Evolutionary conservation across 2,888 invertebrate genomes (phyloP).

Genomic region (Zygogramma bicolorata): DNA sequence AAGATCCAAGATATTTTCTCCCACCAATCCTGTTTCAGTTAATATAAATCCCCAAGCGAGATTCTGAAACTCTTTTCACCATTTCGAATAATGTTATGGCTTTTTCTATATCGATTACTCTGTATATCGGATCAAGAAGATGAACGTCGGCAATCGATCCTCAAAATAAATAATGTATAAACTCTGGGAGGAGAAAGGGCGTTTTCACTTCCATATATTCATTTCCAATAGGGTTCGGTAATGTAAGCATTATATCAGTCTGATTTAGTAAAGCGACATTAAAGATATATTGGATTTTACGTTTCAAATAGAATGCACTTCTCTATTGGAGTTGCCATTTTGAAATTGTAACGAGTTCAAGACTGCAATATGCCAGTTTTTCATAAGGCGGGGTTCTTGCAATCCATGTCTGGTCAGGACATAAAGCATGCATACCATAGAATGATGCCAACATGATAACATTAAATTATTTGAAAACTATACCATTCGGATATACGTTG

Average conservation of each 20-base stretch:
- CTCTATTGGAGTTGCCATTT: conserved; percentile 59
- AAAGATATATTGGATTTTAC: conserved; percentile 52
- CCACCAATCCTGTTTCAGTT: neutral
- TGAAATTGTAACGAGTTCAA: conserved; percentile 60
- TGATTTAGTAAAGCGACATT: conserved; percentile 56
- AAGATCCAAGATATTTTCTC: neutral
- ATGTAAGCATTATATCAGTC: conserved; percentile 60
- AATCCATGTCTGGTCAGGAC: conserved; percentile 54
- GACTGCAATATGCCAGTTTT: conserved; percentile 59
- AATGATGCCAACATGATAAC: conserved; percentile 59
- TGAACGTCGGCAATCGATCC: conserved; percentile 12
- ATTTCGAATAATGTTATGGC: neutral
- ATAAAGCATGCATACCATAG: conserved; percentile 57
- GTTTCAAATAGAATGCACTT: conserved; percentile 56
- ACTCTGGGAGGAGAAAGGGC: conserved; percentile 37
- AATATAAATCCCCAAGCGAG: neutral
- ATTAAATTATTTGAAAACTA: conserved; percentile 50
- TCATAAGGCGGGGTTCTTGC: conserved; percentile 55
- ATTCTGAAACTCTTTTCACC: neutral
- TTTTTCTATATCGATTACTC: conserved; percentile 10
- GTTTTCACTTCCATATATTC: conserved; percentile 34
- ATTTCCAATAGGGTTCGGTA: conserved; percentile 54
- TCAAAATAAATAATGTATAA: conserved; percentile 17
- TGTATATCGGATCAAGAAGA: conserved; percentile 10
- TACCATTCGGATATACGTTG: conserved; percentile 32